phyloP scores from a whole-genome alignment of 2,888 invertebrate genomes.

The Drosophila ezoana region DNA sequence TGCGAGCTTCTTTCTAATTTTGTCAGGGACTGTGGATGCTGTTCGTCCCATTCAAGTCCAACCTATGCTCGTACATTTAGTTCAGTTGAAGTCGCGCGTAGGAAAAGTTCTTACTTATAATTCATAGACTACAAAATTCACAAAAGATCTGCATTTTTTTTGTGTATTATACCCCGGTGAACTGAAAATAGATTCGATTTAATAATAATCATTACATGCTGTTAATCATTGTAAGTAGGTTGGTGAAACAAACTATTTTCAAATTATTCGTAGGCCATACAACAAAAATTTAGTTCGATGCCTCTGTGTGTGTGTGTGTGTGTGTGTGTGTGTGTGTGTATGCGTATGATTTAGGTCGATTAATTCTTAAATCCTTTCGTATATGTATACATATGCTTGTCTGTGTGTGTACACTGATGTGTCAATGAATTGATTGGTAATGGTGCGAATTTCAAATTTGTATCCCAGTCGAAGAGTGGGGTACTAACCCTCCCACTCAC shows the following conservation, averaged over 20 bases:
- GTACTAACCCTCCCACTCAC: neutral
- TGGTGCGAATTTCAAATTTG: neutral
- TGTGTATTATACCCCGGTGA: conserved; percentile 2
- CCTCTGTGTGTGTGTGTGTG: neutral
- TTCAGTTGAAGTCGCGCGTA: conserved; percentile 34
- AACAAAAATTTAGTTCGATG: neutral
- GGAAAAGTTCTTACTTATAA: conserved; percentile 22
- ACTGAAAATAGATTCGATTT: neutral
- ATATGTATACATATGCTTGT: neutral
- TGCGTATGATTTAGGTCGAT: conserved; percentile 2
- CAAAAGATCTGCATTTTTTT: conserved; percentile 6
- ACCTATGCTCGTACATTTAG: conserved; percentile 26
- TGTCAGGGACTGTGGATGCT: conserved; percentile 36
- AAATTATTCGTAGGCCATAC: neutral
- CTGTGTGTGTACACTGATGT: neutral
- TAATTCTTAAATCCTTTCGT: neutral
- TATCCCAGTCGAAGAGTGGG: neutral
- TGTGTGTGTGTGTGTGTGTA: neutral
- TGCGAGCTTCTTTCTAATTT: conserved; percentile 11
- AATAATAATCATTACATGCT: conserved; percentile 4
- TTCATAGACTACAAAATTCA: neutral
- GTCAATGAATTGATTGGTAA: no score
- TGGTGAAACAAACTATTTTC: neutral
- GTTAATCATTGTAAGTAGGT: conserved; percentile 18
- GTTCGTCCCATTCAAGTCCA: conserved; percentile 9